These are phyloP conservation scores for Phortica magna DNA, from an alignment of 2,888 invertebrate species.

Conservation along the genomic window DNA sequence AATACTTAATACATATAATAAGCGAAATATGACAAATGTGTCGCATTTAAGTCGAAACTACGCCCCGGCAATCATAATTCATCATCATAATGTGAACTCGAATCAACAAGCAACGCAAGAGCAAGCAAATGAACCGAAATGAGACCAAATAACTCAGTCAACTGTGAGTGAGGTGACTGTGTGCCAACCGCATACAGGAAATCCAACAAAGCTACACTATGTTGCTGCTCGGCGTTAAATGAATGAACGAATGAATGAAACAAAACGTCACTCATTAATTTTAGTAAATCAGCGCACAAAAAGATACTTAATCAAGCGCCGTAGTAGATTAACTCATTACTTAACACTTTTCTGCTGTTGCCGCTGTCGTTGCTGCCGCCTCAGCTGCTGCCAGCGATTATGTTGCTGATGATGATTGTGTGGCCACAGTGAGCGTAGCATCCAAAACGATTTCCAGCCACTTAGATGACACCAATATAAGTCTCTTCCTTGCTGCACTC, in stretches of 20 bases:
- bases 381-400: neutral
- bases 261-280: constrained; percentile 33
- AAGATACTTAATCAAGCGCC: constrained; percentile 73
- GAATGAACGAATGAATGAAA: neutral
- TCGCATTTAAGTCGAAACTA: constrained; percentile 17
- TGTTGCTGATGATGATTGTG: constrained; percentile 66
- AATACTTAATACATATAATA: constrained; percentile 4
- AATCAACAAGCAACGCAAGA: neutral
- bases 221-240: no score
- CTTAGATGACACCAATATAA: constrained; percentile 8
- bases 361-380: neutral
- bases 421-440: constrained; percentile 62
- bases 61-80: constrained; percentile 22
- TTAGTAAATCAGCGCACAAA: constrained; percentile 54
- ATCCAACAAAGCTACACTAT: neutral
- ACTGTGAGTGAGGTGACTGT: neutral
- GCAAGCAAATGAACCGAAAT: neutral
- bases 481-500: neutral
- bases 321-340: constrained; percentile 75
- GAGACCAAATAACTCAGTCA: constrained; percentile 7
- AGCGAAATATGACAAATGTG: constrained; percentile 33
- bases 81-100: constrained; percentile 9
- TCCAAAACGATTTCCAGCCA: constrained; percentile 23
- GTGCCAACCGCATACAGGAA: constrained; percentile 6
- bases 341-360: constrained; percentile 66